Conservation (phyloP, 2,888 invertebrate species). For the Amiota minor region DNA sequence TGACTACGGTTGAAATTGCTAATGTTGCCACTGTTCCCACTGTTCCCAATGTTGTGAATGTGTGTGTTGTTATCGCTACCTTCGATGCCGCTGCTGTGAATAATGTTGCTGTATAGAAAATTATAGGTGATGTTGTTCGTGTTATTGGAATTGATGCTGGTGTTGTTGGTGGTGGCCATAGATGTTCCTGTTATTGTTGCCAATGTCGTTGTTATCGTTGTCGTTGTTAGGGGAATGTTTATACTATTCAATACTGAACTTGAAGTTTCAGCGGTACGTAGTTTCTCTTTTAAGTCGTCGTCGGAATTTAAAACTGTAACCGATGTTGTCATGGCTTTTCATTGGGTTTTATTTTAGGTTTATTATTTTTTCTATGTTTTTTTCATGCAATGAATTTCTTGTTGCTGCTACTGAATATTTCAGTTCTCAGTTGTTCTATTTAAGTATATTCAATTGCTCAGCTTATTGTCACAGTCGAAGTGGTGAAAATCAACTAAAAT, state of each 20-base stretch:
- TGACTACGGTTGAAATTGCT: constrained; percentile 36
- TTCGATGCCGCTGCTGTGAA: background rate
- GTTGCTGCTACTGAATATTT: background rate
- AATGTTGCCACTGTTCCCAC: constrained; percentile 27
- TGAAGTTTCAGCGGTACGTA: constrained; percentile 3
- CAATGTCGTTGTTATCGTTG: background rate
- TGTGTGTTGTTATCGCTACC: constrained; percentile 31
- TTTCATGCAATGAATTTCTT: background rate
- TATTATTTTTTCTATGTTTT: constrained; percentile 5
- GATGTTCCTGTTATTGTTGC: constrained; percentile 30
- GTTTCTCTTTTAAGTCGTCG: constrained; percentile 37
- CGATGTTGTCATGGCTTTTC: constrained; percentile 41
- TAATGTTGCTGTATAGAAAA: constrained; percentile 2
- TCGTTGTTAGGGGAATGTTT: constrained; percentile 11
- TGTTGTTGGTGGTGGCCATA: constrained; percentile 28
- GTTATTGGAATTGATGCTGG: constrained; percentile 20
- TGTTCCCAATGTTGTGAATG: constrained; percentile 28
- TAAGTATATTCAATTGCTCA: background rate
- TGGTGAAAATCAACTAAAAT: no score
- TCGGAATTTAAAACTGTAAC: constrained; percentile 43
- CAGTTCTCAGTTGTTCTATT: background rate
- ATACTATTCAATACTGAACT: constrained; percentile 13
- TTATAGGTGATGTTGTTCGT: background rate
- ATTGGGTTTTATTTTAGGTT: constrained; percentile 34
- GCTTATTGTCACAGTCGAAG: no score